Evolutionary conservation across 1,140 invertebrate genomes (phyloP), one percentile per base, ranked within the genome.

Genomic region (Brachionus koreanus): DNA sequence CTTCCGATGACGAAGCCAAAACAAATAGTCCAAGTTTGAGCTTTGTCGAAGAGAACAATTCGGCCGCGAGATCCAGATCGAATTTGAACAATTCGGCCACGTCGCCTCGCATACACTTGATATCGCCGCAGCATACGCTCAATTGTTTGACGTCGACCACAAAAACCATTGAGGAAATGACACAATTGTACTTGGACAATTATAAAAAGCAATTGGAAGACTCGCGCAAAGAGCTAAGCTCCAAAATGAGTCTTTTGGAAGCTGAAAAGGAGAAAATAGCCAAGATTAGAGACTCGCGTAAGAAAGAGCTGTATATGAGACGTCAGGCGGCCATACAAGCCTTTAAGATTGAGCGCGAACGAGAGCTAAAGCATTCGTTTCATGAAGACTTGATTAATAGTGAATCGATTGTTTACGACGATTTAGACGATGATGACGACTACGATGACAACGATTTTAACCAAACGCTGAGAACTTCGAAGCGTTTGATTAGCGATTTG

Each of bases 321-420:
- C 76, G 76, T 25, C 76, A 79, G 33, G 76, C 76, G 19, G 49
- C 61, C 12, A 79, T 79, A 33, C 46, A 79, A n/a, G 76, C 76
- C 0, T 79, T 79, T 29, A 57, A 42, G 23, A n/a, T 79, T 7
- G 76, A 79, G 39, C 76, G 76, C 6, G 49, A 79, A 65, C 19
- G 76, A 61, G 76, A 61, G 16, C 7, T 79, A 2, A 57, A 16
- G 0, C 43, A 61, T 25, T 65, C 49, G 5, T 33, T 39, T 12
- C 19, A 43, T 33, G 46, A 61, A 0, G 61, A 61, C 13, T 29
- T 65, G 49, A 35, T 19, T 33, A 77, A 77, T 49, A 46, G 23
- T 2, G 69, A 74, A 23, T 74, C 37, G 0, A 16, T 74, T 46
- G 42, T 74, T 3, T 46, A 33, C 39, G 69, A 74, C 12, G 69